Evolutionary conservation across 2,797 vertebrate species (phyloP).

Genomic region (Pachyuromys duprasi): DNA sequence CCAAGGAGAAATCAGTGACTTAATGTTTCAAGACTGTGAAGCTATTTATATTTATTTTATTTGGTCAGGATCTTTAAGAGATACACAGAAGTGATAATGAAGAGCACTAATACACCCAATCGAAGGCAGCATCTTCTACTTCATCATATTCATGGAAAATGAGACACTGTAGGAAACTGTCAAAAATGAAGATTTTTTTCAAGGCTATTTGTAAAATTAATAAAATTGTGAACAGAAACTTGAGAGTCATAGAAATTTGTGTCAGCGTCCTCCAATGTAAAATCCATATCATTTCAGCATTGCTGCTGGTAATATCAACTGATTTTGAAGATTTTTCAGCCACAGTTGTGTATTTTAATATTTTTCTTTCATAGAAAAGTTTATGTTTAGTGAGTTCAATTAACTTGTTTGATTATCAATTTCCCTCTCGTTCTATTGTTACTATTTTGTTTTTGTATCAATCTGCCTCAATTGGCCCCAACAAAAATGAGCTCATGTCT

Average conservation of each 20-base stretch:
- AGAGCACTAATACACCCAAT: background rate
- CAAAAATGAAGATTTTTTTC: conserved; percentile 34
- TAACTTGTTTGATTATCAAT: background rate
- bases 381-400: background rate
- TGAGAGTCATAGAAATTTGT: background rate
- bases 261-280: background rate
- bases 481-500: background rate
- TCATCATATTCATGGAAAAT: background rate
- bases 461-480: background rate
- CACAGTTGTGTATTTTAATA: background rate
- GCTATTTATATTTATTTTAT: background rate
- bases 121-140: background rate
- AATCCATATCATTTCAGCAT: background rate
- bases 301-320: background rate
- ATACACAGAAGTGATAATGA: background rate
- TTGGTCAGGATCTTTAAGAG: background rate
- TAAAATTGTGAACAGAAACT: background rate
- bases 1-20: background rate
- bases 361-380: background rate
- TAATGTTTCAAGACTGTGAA: background rate
- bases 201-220: background rate
- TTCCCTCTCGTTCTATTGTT: background rate
- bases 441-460: background rate
- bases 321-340: background rate
- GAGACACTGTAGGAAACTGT: background rate